Conservation (phyloP, 1,140 invertebrate genomes). For the Brevipalpus yothersi region DNA sequence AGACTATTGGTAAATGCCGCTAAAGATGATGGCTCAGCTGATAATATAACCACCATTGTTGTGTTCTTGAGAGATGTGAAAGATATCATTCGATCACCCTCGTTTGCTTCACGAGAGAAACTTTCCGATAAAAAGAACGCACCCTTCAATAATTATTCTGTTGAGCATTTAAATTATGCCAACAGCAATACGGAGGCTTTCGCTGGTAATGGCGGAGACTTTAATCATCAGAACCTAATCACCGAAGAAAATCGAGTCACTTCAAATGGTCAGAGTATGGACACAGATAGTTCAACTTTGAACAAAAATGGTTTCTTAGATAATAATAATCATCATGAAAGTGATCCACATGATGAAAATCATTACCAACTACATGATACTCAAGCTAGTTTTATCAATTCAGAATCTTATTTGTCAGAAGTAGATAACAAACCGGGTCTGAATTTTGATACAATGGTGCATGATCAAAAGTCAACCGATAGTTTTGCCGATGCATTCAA, state of each 20-base stretch:
- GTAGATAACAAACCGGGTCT: neutral
- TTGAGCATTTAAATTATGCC: neutral
- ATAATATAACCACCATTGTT: constrained; percentile 70
- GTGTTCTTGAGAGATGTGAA: constrained; percentile 42
- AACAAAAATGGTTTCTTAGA: too few species aligned
- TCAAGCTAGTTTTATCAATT: neutral
- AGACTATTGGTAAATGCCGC: constrained; percentile 40
- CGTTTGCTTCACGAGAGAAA: neutral
- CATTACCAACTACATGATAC: neutral
- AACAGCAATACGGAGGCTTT: neutral
- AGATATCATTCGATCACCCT: neutral
- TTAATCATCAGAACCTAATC: neutral
- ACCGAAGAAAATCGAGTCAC: neutral
- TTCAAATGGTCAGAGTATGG: too few species aligned
- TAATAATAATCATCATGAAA: neutral
- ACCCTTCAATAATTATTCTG: neutral
- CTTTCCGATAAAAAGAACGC: neutral
- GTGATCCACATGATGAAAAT: neutral
- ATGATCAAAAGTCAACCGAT: neutral
- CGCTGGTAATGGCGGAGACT: too few species aligned
- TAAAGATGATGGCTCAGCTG: constrained; percentile 43
- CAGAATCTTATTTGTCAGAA: neutral
- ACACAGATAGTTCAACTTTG: too few species aligned
- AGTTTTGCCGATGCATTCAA: neutral
- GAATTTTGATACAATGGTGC: neutral